These are phyloP conservation scores for Dichetophora obliterata DNA, from an alignment of 2,888 invertebrate genomes.

Conservation along the genomic window DNA sequence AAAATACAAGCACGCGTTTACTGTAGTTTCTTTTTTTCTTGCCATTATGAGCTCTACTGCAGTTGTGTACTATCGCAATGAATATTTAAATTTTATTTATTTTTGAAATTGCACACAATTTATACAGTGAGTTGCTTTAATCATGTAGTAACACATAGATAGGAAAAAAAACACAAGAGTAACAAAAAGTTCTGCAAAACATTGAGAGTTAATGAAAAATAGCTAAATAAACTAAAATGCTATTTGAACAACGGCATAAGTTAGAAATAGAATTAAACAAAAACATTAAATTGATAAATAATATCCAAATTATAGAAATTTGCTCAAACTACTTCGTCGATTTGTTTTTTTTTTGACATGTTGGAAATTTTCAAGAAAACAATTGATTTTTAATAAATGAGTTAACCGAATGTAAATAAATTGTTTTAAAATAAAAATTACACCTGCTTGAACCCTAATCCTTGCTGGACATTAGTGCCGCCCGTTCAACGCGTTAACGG, in stretches of 20 bases:
- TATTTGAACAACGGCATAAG: not conserved
- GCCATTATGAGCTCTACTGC: not conserved
- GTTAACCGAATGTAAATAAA: not conserved
- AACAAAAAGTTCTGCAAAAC: not conserved
- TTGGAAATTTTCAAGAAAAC: not conserved
- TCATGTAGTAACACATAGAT: not conserved
- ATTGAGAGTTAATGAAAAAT: conserved; percentile 4
- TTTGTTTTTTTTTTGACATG: not conserved
- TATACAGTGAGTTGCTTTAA: not conserved
- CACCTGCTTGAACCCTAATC: not conserved
- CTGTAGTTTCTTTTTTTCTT: not conserved
- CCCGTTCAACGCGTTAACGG: conserved; percentile 60
- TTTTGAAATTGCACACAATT: not conserved
- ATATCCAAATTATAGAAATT: not conserved
- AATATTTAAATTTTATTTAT: not conserved
- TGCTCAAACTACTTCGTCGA: not conserved
- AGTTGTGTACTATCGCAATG: not conserved
- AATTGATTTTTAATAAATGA: conserved; percentile 2
- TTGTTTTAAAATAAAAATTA: not conserved
- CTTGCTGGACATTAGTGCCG: not conserved
- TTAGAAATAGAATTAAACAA: not conserved
- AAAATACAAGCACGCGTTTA: not conserved
- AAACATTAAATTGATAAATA: conserved; percentile 1
- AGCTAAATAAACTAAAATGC: conserved; percentile 17
- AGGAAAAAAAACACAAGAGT: not conserved